phyloP scores from a whole-genome alignment of 2,113 vertebrate genomes.

The Ceratotherium simum region DNA sequence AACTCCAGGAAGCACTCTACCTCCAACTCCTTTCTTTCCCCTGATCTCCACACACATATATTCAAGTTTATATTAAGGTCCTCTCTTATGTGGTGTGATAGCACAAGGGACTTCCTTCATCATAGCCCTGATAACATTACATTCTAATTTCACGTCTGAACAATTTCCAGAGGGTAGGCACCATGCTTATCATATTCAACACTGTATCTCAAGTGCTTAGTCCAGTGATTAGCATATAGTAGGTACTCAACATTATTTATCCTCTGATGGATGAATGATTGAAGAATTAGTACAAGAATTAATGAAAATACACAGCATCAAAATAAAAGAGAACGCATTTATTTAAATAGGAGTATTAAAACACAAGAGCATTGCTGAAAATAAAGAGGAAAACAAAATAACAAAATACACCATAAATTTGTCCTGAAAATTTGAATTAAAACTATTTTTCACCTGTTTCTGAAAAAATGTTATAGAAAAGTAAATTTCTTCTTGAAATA shows the following conservation, averaged over 20 bases:
- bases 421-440: not conserved
- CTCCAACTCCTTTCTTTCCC: fast-evolving
- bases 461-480: constrained; percentile 22
- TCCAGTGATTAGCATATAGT: not conserved
- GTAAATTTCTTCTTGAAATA: constrained; percentile 13
- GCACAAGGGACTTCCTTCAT: not conserved
- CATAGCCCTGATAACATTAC: not conserved
- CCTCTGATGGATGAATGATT: not conserved
- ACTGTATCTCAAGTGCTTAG: not conserved
- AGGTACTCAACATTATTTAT: not conserved
- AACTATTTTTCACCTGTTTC: not conserved
- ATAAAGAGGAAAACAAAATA: not conserved
- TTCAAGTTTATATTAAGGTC: not conserved
- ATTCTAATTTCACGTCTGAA: not conserved
- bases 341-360: not conserved
- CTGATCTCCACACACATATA: not conserved
- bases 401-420: not conserved
- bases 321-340: not conserved
- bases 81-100: not conserved
- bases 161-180: not conserved
- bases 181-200: not conserved
- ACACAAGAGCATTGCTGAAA: not conserved
- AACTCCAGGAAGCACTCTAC: not conserved
- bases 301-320: not conserved
- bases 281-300: not conserved